phyloP scores from a whole-genome alignment of 1,140 invertebrate genomes.

The Leptestheria dahalacensis region DNA sequence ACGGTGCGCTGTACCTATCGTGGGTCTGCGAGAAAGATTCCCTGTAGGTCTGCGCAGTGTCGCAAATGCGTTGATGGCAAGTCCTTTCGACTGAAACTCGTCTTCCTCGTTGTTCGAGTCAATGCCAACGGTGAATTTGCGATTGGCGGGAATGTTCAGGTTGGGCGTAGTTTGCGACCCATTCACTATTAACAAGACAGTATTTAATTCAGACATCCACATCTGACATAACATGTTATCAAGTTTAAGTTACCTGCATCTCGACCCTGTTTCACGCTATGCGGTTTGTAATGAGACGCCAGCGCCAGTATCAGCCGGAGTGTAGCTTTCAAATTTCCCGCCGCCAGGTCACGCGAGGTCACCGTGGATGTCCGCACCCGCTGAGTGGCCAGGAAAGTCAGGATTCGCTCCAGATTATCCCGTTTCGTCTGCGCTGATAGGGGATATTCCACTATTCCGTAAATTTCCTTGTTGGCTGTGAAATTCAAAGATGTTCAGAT shows the following conservation, averaged over 20 bases:
- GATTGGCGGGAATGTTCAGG: constrained; percentile 15
- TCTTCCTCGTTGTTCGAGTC: not conserved
- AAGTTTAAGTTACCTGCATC: constrained; percentile 5
- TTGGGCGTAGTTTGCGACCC: constrained; percentile 15
- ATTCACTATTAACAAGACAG: not conserved
- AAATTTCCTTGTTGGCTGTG: constrained; percentile 28
- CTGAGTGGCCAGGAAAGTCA: constrained; percentile 26
- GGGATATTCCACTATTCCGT: constrained; percentile 24
- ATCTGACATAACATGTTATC: not conserved
- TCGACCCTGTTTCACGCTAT: constrained; percentile 21
- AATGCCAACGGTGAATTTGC: constrained; percentile 10
- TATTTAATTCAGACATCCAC: not conserved
- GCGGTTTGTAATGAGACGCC: constrained; percentile 36
- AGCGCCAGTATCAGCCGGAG: constrained; percentile 35
- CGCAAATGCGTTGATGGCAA: constrained; percentile 11
- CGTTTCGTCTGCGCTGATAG: constrained; percentile 25
- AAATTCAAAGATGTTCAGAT: constrained; percentile 11
- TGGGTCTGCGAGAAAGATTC: not conserved
- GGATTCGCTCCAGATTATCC: constrained; percentile 31
- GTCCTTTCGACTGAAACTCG: not conserved
- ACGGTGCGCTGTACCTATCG: no score
- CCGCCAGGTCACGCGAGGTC: constrained; percentile 27
- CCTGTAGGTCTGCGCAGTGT: constrained; percentile 11
- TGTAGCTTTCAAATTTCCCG: constrained; percentile 34
- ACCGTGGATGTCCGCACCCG: constrained; percentile 8